Conservation (phyloP, 1,140 invertebrate genomes). For the Macrotrachela quadricornifera region DNA sequence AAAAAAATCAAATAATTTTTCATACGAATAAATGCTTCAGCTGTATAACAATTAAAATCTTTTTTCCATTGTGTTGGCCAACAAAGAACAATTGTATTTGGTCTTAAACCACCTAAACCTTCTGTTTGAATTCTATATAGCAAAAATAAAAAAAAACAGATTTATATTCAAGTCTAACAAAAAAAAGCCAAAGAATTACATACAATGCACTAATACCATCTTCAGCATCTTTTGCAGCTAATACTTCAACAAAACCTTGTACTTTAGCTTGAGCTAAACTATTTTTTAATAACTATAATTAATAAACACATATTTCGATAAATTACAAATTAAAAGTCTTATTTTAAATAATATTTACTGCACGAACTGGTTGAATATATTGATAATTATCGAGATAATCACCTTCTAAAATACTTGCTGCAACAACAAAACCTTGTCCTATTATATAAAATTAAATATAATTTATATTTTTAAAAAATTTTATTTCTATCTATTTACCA, state of each 20-base stretch:
- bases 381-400: conserved; percentile 35
- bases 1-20: too few relatives aligned
- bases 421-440: conserved; percentile 56
- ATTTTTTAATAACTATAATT: conserved; percentile 40
- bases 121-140: conserved; percentile 76
- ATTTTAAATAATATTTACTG: too few relatives aligned
- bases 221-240: conserved; percentile 55
- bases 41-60: conserved; percentile 52
- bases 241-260: conserved; percentile 84
- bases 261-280: conserved; percentile 76
- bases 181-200: conserved; percentile 27
- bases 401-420: conserved; percentile 64
- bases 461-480: too few relatives aligned
- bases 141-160: conserved; percentile 3
- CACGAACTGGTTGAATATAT: conserved; percentile 39
- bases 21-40: conserved; percentile 35
- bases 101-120: conserved; percentile 85
- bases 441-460: too few relatives aligned
- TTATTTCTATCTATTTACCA: conserved; percentile 36
- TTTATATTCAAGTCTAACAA: too few relatives aligned
- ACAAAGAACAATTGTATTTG: conserved; percentile 87
- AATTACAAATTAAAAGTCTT: too few relatives aligned
- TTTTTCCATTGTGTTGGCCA: conserved; percentile 93
- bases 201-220: conserved; percentile 75
- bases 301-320: too few relatives aligned